Conservation (phyloP, 2,113 vertebrate species). For the Menidia beryllina region DNA sequence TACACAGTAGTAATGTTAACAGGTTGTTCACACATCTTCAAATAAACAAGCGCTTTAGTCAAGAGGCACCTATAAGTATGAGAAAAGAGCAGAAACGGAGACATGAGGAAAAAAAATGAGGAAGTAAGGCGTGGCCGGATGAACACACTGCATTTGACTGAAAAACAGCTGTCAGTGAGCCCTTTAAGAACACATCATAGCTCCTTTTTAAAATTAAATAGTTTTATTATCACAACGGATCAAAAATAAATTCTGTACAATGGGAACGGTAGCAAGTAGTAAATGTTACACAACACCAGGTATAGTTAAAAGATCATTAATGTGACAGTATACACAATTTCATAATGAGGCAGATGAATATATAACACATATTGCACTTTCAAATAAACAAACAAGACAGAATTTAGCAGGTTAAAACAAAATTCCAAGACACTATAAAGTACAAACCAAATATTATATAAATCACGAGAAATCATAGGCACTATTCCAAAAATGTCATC, state of each 20-base stretch:
- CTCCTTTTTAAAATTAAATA: constrained; percentile 42
- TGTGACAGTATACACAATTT: background rate
- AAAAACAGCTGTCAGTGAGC: constrained; percentile 42
- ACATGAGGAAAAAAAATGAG: no score
- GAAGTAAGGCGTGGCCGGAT: constrained; percentile 44
- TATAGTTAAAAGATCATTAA: background rate
- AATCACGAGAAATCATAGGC: background rate
- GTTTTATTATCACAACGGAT: background rate
- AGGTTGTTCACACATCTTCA: no score
- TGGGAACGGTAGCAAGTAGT: background rate
- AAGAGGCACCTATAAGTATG: no score
- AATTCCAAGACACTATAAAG: constrained; percentile 21
- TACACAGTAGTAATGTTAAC: no score
- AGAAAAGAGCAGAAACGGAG: no score
- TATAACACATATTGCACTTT: constrained; percentile 37
- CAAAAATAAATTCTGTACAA: background rate
- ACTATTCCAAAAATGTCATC: background rate
- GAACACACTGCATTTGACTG: constrained; percentile 19
- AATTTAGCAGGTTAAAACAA: background rate
- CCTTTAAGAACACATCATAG: background rate
- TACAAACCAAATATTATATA: background rate
- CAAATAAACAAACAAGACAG: constrained; percentile 1
- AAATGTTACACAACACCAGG: background rate
- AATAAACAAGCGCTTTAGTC: no score
- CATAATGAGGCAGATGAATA: background rate